Evolutionary conservation across 2,888 invertebrate species (phyloP).

Genomic region (Pomacea canaliculata): DNA sequence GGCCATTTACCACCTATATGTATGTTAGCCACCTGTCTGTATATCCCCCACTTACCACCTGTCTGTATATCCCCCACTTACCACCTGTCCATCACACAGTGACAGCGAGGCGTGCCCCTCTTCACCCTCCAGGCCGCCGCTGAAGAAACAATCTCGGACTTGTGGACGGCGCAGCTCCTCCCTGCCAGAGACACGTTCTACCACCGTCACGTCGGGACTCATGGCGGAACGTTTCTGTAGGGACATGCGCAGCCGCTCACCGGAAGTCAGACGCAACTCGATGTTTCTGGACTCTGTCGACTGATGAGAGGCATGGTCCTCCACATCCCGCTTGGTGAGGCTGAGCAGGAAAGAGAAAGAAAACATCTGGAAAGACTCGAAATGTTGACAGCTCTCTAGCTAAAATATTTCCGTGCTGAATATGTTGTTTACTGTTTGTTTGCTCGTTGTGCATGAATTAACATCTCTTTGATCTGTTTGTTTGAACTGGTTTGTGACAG

Average conservation of each 20-base stretch:
- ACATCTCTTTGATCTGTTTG: too few species aligned
- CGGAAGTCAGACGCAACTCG: slow-evolving; percentile 10
- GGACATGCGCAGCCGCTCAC: slow-evolving; percentile 12
- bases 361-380: too few species aligned
- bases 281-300: background rate
- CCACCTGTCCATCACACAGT: slow-evolving; percentile 9
- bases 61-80: background rate
- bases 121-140: background rate
- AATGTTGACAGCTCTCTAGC: too few species aligned
- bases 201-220: slow-evolving; percentile 1
- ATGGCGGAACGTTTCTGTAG: slow-evolving; percentile 6
- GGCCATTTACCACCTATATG: too few species aligned
- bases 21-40: too few species aligned
- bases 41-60: too few species aligned
- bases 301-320: background rate
- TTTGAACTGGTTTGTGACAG: too few species aligned
- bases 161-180: background rate
- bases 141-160: slow-evolving; percentile 12
- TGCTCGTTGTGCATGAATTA: too few species aligned
- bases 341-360: background rate
- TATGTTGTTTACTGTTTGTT: too few species aligned
- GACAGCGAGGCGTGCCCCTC: slow-evolving; percentile 1
- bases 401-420: too few species aligned
- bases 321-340: slow-evolving; percentile 9
- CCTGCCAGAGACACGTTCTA: background rate